phyloP scores from a whole-genome alignment of 2,113 vertebrate genomes.

The Plotosus lineatus region DNA sequence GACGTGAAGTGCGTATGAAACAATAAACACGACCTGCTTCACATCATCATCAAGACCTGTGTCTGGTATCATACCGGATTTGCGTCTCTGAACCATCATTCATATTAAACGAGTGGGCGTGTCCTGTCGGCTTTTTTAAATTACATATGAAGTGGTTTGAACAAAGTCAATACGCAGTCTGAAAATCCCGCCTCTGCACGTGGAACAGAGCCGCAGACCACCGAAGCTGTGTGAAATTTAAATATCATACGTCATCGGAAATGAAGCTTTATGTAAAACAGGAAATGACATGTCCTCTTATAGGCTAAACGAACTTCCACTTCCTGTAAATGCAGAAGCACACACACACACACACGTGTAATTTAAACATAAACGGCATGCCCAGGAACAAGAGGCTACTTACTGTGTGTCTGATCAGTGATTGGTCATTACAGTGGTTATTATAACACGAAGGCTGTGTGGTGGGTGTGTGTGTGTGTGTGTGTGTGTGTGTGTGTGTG shows the following conservation, averaged over 20 bases:
- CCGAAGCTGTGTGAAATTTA: background rate
- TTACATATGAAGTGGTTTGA: background rate
- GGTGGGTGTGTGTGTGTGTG: conserved; percentile 1
- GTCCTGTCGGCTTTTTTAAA: background rate
- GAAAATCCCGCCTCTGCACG: background rate
- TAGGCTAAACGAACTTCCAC: background rate
- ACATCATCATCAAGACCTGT: background rate
- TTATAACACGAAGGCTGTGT: background rate
- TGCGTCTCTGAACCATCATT: background rate
- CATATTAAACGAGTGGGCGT: background rate
- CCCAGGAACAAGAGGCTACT: background rate
- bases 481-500: conserved; percentile 35
- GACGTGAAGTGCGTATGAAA: no score
- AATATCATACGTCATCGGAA: background rate
- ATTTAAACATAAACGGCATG: background rate
- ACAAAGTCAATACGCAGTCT: background rate
- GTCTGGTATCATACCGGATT: background rate
- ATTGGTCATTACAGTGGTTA: background rate
- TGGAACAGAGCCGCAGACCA: background rate
- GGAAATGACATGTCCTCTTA: background rate
- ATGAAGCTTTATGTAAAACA: background rate
- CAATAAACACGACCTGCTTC: background rate
- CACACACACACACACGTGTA: background rate
- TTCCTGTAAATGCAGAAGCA: background rate
- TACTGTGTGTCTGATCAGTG: background rate